Percentiles rank a stretch among this genome's conserved stretches.
Evolutionary conservation across 2,797 vertebrate species (phyloP).

Genomic region (Natrix natrix): DNA sequence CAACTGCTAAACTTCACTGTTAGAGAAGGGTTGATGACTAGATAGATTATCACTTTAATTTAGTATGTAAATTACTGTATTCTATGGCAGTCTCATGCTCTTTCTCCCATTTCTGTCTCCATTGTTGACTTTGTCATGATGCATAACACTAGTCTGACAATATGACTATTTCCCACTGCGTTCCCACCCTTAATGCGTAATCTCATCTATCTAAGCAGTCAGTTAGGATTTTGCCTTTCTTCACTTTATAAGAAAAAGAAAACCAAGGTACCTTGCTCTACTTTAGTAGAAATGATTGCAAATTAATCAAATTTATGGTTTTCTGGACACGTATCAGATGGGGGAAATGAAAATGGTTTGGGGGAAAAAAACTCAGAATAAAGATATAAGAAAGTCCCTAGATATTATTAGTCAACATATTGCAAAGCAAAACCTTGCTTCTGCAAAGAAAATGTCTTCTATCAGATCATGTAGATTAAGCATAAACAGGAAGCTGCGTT

Average conservation of each 20-base stretch:
- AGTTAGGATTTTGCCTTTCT: conserved; percentile 19
- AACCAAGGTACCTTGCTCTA: neutral
- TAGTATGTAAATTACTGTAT: conserved; percentile 46
- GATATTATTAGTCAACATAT: neutral
- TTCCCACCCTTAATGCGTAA: conserved; percentile 32
- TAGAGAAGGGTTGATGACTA: conserved; percentile 38
- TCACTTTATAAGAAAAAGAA: neutral
- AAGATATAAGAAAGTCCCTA: neutral
- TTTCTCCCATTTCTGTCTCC: conserved; percentile 26
- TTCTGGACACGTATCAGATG: neutral
- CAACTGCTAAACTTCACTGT: conserved; percentile 23
- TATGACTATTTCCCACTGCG: neutral
- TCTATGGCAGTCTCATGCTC: conserved; percentile 22
- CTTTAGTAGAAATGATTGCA: neutral
- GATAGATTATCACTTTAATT: conserved; percentile 50
- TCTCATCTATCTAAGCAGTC: conserved; percentile 30
- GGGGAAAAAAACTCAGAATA: neutral
- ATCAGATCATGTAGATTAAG: neutral
- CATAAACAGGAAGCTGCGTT: neutral
- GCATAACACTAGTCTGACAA: neutral
- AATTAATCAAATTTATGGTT: neutral
- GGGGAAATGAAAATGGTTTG: neutral
- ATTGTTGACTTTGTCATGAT: neutral
- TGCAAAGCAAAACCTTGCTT: neutral
- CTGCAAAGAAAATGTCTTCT: neutral